Conservation (phyloP, 1,140 invertebrate species). For the Brachionus plicatilis region DNA sequence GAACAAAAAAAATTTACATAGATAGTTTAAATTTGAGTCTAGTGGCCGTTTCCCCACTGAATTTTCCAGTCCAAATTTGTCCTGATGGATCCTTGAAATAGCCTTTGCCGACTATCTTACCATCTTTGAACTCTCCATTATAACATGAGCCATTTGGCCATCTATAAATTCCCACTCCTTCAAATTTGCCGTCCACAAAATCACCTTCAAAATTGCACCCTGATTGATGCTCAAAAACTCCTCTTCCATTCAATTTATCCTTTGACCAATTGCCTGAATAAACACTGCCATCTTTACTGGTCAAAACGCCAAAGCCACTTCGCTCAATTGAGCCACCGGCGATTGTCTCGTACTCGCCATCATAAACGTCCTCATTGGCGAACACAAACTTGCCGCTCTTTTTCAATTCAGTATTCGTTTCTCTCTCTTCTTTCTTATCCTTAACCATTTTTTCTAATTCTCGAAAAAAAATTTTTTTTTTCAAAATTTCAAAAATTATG, state of each 20-base stretch:
- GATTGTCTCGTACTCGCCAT: slow-evolving; percentile 2
- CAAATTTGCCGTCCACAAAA: slow-evolving; percentile 21
- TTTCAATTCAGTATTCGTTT: background rate
- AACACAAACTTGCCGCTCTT: slow-evolving; percentile 30
- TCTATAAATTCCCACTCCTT: background rate
- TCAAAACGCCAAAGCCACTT: background rate
- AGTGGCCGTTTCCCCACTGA: background rate
- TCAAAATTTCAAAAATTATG: background rate
- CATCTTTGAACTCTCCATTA: slow-evolving; percentile 33
- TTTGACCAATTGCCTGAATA: slow-evolving; percentile 12
- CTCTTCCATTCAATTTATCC: slow-evolving; percentile 31
- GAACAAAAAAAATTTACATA: slow-evolving; percentile 35
- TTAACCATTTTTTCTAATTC: slow-evolving; percentile 9
- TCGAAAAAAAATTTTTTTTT: background rate
- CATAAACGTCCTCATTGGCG: slow-evolving; percentile 34
- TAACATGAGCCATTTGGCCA: slow-evolving; percentile 28
- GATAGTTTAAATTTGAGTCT: slow-evolving; percentile 35
- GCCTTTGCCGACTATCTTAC: background rate
- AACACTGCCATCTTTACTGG: background rate
- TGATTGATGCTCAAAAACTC: background rate
- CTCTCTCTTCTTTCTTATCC: slow-evolving; percentile 16
- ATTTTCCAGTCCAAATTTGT: slow-evolving; percentile 31
- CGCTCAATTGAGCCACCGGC: background rate
- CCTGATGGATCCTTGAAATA: slow-evolving; percentile 28
- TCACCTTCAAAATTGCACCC: slow-evolving; percentile 31